Percentiles rank a stretch among this genome's conserved stretches.
Conservation (phyloP, 2,113 vertebrate species). For the Galeopterus variegatus region DNA sequence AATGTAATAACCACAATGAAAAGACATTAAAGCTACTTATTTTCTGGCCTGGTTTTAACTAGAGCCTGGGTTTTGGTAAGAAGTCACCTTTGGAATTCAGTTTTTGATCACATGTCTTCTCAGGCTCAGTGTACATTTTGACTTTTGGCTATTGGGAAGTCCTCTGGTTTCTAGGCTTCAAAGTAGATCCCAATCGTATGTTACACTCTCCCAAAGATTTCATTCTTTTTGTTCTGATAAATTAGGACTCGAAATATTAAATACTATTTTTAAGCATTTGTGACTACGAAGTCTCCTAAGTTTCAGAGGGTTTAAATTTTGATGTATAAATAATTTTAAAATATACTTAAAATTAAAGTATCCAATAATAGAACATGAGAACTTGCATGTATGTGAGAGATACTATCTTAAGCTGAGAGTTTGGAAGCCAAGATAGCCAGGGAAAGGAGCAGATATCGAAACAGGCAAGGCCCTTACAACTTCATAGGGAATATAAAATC, state of each 20-base stretch:
- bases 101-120: neutral
- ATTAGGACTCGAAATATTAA: conserved; percentile 6
- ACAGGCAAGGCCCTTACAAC: neutral
- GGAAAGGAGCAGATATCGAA: neutral
- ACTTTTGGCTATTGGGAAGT: neutral
- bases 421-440: neutral
- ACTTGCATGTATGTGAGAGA: neutral
- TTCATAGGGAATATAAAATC: neutral
- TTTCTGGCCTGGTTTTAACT: neutral
- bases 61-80: neutral
- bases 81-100: neutral
- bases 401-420: neutral
- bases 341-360: neutral
- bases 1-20: conserved; percentile 1
- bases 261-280: neutral
- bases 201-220: neutral
- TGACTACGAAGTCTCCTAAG: neutral
- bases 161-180: neutral
- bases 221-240: neutral
- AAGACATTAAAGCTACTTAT: neutral
- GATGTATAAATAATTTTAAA: neutral
- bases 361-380: neutral
- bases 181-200: neutral
- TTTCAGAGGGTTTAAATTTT: conserved; percentile 38
- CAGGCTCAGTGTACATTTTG: neutral